phyloP scores from a whole-genome alignment of 37 sponge, comb jelly and placozoan species.

The Aplysina aerophoba region DNA sequence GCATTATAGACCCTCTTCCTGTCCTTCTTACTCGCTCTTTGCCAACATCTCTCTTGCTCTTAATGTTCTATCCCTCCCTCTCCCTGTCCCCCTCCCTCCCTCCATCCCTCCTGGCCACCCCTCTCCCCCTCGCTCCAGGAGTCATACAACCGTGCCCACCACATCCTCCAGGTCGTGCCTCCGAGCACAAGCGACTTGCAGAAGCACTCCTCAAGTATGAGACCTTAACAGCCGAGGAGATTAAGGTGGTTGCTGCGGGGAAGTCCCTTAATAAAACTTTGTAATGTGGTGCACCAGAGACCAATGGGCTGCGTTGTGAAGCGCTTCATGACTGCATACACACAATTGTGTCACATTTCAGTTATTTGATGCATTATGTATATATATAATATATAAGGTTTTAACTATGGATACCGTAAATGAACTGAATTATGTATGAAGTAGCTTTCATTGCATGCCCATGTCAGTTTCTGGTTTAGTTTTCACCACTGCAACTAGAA shows the following conservation, averaged over 20 bases:
- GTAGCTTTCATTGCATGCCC: too few relatives aligned
- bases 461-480: too few relatives aligned
- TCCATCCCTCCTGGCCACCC: too few relatives aligned
- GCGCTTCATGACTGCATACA: background rate
- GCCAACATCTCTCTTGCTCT: background rate
- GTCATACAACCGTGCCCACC: slow-evolving; percentile 65
- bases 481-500: too few relatives aligned
- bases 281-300: background rate
- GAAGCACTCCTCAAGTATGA: slow-evolving; percentile 92
- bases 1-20: background rate
- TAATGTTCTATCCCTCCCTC: background rate
- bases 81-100: background rate
- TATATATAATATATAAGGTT: too few relatives aligned
- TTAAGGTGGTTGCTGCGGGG: slow-evolving; percentile 65
- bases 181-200: slow-evolving; percentile 80
- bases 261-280: slow-evolving; percentile 60
- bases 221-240: slow-evolving; percentile 75
- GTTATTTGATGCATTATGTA: background rate
- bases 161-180: slow-evolving; percentile 52
- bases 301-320: background rate
- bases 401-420: too few relatives aligned
- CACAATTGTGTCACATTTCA: background rate
- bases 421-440: too few relatives aligned
- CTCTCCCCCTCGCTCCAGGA: slow-evolving; percentile 55
- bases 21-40: background rate